Evolutionary conservation across 1,140 invertebrate species (phyloP).

Genomic region (Halesus radiatus): DNA sequence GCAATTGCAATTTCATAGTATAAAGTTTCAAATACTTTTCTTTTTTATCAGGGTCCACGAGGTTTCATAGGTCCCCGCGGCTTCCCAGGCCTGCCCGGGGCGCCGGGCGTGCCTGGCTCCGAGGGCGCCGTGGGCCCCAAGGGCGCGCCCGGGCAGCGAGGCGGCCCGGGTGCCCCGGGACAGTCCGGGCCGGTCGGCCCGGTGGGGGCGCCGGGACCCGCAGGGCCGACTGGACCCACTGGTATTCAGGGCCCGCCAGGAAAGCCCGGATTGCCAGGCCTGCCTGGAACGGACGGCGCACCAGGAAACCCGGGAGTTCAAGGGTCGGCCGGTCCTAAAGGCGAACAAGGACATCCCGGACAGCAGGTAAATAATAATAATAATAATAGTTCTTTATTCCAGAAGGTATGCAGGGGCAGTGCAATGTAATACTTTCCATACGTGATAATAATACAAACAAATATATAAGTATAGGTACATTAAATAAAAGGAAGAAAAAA

Average conservation of each 20-base stretch:
- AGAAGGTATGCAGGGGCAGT: too few relatives aligned
- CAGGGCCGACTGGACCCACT: constrained; percentile 77
- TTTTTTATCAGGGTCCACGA: constrained; percentile 76
- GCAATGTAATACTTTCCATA: too few relatives aligned
- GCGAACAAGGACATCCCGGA: constrained; percentile 77
- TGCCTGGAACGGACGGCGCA: constrained; percentile 81
- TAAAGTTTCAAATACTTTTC: too few relatives aligned
- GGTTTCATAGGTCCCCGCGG: constrained; percentile 86
- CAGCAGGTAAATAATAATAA: constrained; percentile 66
- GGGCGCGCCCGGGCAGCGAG: constrained; percentile 79
- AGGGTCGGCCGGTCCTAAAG: constrained; percentile 76
- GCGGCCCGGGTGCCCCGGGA: constrained; percentile 79
- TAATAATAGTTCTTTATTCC: too few relatives aligned
- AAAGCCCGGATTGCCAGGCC: constrained; percentile 80
- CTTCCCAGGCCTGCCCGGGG: constrained; percentile 82
- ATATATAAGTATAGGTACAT: too few relatives aligned
- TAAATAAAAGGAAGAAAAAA: too few relatives aligned
- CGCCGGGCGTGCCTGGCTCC: constrained; percentile 81
- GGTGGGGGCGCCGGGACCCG: constrained; percentile 76
- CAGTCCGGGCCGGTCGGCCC: constrained; percentile 77
- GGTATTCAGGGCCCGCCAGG: constrained; percentile 81
- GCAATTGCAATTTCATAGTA: too few relatives aligned
- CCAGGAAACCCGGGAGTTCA: constrained; percentile 81
- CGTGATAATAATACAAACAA: too few relatives aligned
- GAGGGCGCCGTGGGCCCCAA: constrained; percentile 82